These are phyloP conservation scores for Drosophila tristis DNA, from an alignment of 1,140 invertebrate genomes.

Conservation along the genomic window DNA sequence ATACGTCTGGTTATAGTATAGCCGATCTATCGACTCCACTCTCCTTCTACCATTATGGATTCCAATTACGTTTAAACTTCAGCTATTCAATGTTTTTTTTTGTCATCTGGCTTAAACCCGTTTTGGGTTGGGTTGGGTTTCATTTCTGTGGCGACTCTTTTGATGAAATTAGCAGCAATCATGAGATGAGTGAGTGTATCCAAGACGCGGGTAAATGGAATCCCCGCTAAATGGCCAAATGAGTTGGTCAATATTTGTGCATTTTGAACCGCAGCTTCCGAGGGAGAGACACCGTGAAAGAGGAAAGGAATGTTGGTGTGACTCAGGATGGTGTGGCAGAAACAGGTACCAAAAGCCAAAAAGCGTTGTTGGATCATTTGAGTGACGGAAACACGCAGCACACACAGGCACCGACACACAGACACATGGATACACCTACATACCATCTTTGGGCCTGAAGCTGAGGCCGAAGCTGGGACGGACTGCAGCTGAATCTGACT, in stretches of 20 bases:
- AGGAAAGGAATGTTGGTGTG: slow-evolving; percentile 41
- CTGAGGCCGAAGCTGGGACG: slow-evolving; percentile 26
- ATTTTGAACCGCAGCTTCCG: slow-evolving; percentile 46
- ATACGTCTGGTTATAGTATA: too few species aligned
- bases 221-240: slow-evolving; percentile 40
- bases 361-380: slow-evolving; percentile 1
- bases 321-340: slow-evolving; percentile 27
- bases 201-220: slow-evolving; percentile 38
- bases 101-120: slow-evolving; percentile 19
- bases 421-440: slow-evolving; percentile 46
- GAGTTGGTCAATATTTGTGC: slow-evolving; percentile 68
- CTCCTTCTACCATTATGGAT: too few species aligned
- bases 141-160: slow-evolving; percentile 10
- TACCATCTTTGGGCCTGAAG: slow-evolving; percentile 59
- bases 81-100: too few species aligned
- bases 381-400: slow-evolving; percentile 30
- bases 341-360: slow-evolving; percentile 47
- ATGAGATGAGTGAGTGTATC: slow-evolving; percentile 30
- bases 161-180: slow-evolving; percentile 31
- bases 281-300: slow-evolving; percentile 2
- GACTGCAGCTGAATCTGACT: slow-evolving; percentile 1
- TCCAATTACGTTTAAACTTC: too few species aligned
- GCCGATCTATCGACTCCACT: too few species aligned
- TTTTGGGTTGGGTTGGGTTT: slow-evolving; percentile 1
- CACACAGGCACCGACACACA: too few species aligned